Conservation (phyloP, 2,888 invertebrate genomes). For the Drosophila tripunctata region DNA sequence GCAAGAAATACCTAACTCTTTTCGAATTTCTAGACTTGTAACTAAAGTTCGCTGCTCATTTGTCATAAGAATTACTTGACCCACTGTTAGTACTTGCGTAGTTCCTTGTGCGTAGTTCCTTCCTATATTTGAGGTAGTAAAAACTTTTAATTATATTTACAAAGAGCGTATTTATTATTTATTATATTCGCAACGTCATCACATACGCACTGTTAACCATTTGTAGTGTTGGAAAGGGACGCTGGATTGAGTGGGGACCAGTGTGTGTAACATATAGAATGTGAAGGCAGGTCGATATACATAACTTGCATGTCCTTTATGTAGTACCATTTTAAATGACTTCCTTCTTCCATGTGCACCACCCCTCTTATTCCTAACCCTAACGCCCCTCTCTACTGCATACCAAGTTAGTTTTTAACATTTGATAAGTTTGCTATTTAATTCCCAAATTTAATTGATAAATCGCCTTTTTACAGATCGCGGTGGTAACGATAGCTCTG, state of each 20-base stretch:
- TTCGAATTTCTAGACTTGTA: no score
- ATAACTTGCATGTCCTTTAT: constrained; percentile 33
- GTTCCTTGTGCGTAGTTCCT: constrained; percentile 18
- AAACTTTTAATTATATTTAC: constrained; percentile 49
- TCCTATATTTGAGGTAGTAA: constrained; percentile 19
- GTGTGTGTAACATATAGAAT: no score
- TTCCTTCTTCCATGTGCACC: no score
- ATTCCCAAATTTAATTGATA: background rate
- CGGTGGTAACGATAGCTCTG: constrained; percentile 85
- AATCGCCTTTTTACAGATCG: constrained; percentile 71
- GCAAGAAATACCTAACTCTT: no score
- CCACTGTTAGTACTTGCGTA: constrained; percentile 5
- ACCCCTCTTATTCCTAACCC: no score
- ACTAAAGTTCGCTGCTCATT: no score
- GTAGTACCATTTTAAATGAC: no score
- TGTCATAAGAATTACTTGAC: background rate
- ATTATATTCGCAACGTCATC: constrained; percentile 40
- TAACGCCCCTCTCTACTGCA: background rate
- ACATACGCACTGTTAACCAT: constrained; percentile 39
- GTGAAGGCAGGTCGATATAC: constrained; percentile 1
- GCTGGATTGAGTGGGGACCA: background rate
- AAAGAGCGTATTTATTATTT: constrained; percentile 50
- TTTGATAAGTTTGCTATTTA: background rate
- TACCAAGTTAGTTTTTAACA: background rate
- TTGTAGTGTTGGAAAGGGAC: constrained; percentile 1